Evolutionary conservation across 2,797 vertebrate species (phyloP), one percentile per base, ranked within the genome.

Genomic region (Perodicticus potto): DNA sequence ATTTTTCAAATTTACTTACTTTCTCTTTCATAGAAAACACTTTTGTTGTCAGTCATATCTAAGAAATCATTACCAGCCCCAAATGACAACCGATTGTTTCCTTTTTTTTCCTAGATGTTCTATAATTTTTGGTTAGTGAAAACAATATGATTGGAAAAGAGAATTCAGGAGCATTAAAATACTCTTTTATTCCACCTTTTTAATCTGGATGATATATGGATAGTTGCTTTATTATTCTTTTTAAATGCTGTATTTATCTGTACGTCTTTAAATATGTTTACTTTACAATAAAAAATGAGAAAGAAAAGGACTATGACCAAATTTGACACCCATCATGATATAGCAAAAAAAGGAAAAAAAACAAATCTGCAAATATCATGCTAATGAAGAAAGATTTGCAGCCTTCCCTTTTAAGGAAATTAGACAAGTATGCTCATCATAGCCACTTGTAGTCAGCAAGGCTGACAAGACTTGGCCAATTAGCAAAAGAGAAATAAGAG

Each of bases 241-340:
- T 82, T 63, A 53, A 81, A 91, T 61, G 14, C 19, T 59, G 37
- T 27, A 14, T 69, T n/a, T n/a, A 9, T 37, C 4, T 77, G 11
- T 61, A 45, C 13, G 70, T 86, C 14, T 69, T 81, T 45, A 82
- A 29, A 7, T 84, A 57, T 67, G 17, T 73, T 88, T 85, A 43
- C 1, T 84, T 94, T 70, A 43, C 13, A 88, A 87, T 73, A 55
- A 95, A 77, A 76, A 34, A 45, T 43, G 23, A 81, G 40, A 61
- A 92, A 94, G 37, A 23, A 89, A 89, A 80, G 10, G 43, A 65
- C 43, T 67, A 12, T 76, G 19, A 57, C 43, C 88, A 91, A 95
- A 80, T 91, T 49, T 95, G 55, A 89, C 5, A 74, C 25, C 27
- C 9, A 86, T 85, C 5, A 53, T 63, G 29, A 55, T 16, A 5